Evolutionary conservation across 2,113 vertebrate species (phyloP).

Genomic region (Gallinago jamesoni): DNA sequence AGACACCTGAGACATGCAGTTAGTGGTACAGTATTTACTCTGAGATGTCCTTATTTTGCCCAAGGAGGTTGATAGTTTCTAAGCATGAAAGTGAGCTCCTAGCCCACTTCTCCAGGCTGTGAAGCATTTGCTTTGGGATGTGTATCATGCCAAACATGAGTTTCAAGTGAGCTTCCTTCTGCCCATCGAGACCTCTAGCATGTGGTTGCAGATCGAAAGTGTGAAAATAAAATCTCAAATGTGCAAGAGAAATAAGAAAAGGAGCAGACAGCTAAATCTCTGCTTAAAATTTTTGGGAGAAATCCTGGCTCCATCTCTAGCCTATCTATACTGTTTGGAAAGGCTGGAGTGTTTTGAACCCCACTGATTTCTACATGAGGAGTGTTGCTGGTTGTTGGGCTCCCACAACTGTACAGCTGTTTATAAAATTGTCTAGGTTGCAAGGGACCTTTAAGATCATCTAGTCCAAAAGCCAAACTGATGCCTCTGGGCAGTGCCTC

Average conservation of each 20-base stretch:
- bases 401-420: not conserved
- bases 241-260: accelerated
- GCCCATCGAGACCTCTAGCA: accelerated
- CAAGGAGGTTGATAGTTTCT: not conserved
- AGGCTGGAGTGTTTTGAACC: not conserved
- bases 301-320: not conserved
- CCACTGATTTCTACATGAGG: not conserved
- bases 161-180: not conserved
- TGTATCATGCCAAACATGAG: accelerated
- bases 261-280: not conserved
- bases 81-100: not conserved
- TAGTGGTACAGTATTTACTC: not conserved
- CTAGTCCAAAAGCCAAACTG: not conserved
- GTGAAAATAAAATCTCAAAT: not conserved
- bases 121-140: not conserved
- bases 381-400: not conserved
- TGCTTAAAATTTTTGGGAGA: not conserved
- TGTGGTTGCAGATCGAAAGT: not conserved
- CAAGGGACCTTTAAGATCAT: no score
- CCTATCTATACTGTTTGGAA: not conserved
- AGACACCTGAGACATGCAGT: not conserved
- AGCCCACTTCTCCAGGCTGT: not conserved
- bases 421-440: no score
- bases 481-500: not conserved
- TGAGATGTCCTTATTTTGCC: not conserved